Evolutionary conservation across 2,113 vertebrate genomes (phyloP).

Genomic region (Diglossa brunneiventris): DNA sequence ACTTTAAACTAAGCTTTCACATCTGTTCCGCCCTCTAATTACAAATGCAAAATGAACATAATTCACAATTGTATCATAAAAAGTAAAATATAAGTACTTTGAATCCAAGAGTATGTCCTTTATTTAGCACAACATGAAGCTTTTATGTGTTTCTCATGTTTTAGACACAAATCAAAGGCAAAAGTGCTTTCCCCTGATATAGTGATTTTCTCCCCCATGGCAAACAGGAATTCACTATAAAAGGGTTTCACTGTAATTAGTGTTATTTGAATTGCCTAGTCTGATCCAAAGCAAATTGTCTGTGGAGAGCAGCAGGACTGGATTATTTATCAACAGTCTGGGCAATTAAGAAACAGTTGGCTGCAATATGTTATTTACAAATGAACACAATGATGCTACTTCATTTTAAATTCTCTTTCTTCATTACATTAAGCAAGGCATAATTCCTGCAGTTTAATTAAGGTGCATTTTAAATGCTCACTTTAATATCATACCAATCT

Average conservation of each 20-base stretch:
- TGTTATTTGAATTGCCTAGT: conserved; percentile 87
- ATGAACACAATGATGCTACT: conserved; percentile 75
- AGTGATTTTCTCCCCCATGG: conserved; percentile 40
- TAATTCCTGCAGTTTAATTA: conserved; percentile 71
- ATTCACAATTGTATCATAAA: conserved; percentile 67
- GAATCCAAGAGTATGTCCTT: conserved; percentile 63
- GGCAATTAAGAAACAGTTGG: conserved; percentile 93
- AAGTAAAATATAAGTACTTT: conserved; percentile 71
- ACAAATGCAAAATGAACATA: conserved; percentile 72
- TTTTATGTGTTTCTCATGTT: conserved; percentile 60
- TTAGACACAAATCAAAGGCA: conserved; percentile 63
- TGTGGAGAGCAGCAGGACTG: conserved; percentile 85
- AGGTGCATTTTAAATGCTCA: conserved; percentile 62
- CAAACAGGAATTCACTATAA: conserved; percentile 67
- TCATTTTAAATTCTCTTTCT: conserved; percentile 74
- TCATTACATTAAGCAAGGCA: conserved; percentile 65
- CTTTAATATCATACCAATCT: conserved; percentile 50
- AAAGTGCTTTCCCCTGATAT: conserved; percentile 44
- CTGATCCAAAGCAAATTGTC: conserved; percentile 90
- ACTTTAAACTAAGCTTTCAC: conserved; percentile 72
- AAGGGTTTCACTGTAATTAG: conserved; percentile 79
- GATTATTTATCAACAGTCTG: conserved; percentile 92
- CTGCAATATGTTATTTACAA: conserved; percentile 88
- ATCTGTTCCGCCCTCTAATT: conserved; percentile 73
- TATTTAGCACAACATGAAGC: conserved; percentile 63